Base-by-base conservation (phyloP, 2,113 vertebrate genomes). In the Xerus inauris region DNA sequence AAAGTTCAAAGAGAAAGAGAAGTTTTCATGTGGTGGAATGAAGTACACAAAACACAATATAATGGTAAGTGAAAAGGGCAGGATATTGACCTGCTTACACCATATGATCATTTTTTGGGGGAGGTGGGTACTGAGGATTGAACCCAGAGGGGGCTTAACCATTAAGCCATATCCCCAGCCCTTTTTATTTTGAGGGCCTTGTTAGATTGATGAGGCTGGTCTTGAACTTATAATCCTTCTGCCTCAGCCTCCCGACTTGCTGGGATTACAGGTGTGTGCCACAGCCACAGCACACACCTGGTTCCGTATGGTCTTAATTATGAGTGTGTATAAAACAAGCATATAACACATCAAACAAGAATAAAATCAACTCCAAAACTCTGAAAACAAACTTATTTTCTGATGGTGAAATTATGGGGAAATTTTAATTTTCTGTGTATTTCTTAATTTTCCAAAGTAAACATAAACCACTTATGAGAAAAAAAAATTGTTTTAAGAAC, bases 361-460 rank as follows among this genome's bases (percentile, higher is more conserved):
- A 54, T 0, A 91, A 5, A 10, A 87, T 45, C 32, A 72, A 75
- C 14, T 83, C 30, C 12, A 82, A 90, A 94, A 73, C 65, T 71
- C 54, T 69, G 22, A 14, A 91, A n/a, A 49, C 64, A 72, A 87
- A 86, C 12, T 95, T 86, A 88, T 75, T 38, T 96, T 45, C 13
- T 11, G 30, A 28, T 22, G n/a, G 38, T 49, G 8, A 4, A 95
- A 87, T 77, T 51, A 77, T 0, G 16, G 26, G 49, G 9, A 72
- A 76, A 76, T n/a, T 62, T 75, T 20, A 54, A 45, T 81, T 73
- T 94, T 73, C 40, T 90, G 71, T 87, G 4, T 65, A 82, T 57
- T 94, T 89, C n/a, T 87, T 87, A 89, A 49, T 69, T 65, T 96
- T 91, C 77, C 91, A 47, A 9, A 91, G 87, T 40, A 89, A 85